These are phyloP conservation scores for Drosophila pachea DNA, from an alignment of 1,140 invertebrate genomes.

Conservation along the genomic window DNA sequence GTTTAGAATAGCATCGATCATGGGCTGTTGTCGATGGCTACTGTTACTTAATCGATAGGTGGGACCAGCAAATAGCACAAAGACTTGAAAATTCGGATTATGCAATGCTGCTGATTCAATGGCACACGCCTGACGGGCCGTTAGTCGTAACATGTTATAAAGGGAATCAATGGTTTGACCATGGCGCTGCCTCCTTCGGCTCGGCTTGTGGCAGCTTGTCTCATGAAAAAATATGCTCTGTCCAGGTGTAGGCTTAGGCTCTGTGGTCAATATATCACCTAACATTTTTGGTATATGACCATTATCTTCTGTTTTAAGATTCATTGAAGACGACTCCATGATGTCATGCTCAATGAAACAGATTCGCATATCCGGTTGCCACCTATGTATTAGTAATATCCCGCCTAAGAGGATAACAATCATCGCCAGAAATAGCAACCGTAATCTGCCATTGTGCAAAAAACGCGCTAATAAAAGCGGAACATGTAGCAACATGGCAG, in stretches of 20 bases:
- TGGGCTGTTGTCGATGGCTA: slow-evolving; percentile 31
- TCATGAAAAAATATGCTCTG: slow-evolving; percentile 82
- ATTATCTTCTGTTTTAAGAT: not conserved
- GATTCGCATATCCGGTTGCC: slow-evolving; percentile 23
- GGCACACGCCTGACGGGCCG: slow-evolving; percentile 84
- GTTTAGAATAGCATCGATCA: slow-evolving; percentile 78
- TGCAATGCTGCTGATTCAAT: slow-evolving; percentile 84
- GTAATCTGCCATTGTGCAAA: slow-evolving; percentile 58
- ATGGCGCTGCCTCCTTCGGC: slow-evolving; percentile 9
- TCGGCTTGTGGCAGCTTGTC: slow-evolving; percentile 79
- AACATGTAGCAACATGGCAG: slow-evolving; percentile 61
- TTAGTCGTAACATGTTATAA: slow-evolving; percentile 71
- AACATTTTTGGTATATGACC: slow-evolving; percentile 26
- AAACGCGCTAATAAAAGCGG: slow-evolving; percentile 47
- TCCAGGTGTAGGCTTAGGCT: slow-evolving; percentile 76
- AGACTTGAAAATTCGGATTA: slow-evolving; percentile 82
- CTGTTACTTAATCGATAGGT: slow-evolving; percentile 50
- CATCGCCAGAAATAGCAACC: slow-evolving; percentile 50
- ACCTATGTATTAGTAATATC: slow-evolving; percentile 15
- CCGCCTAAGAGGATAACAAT: slow-evolving; percentile 33
- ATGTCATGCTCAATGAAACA: slow-evolving; percentile 33
- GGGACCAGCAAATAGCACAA: slow-evolving; percentile 81
- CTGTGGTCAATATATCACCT: slow-evolving; percentile 58
- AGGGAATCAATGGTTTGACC: slow-evolving; percentile 13
- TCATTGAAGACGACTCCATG: not conserved